Evolutionary conservation across 92 coral and sea anemone genomes (phyloP).

Genomic region (Heteractis magnifica): DNA sequence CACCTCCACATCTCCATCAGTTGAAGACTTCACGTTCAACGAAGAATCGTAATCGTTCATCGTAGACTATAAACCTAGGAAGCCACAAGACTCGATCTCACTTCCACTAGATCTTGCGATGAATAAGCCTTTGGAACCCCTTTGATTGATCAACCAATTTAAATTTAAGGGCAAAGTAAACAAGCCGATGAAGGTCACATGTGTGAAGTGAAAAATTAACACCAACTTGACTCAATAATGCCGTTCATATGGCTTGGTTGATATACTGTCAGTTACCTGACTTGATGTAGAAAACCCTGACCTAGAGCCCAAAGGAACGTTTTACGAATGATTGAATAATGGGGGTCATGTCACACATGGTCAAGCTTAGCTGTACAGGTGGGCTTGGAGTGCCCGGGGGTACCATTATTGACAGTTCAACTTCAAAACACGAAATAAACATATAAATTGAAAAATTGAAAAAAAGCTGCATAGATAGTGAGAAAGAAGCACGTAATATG

Average conservation of each 20-base stretch:
- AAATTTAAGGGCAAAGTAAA: background rate
- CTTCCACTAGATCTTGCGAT: background rate
- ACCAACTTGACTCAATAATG: constrained; percentile 7
- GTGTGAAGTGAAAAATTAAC: constrained; percentile 2
- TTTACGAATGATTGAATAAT: constrained; percentile 6
- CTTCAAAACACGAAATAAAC: no score
- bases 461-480: no score
- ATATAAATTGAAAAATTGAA: no score
- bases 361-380: no score
- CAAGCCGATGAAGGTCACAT: background rate
- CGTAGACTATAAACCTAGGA: background rate
- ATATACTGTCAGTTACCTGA: background rate
- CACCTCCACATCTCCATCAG: constrained; percentile 18
- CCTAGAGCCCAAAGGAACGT: background rate
- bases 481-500: no score
- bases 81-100: background rate
- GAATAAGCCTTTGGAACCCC: background rate
- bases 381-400: no score
- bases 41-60: constrained; percentile 6
- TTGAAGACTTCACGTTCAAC: background rate
- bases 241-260: background rate
- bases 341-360: background rate
- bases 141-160: background rate
- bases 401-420: no score
- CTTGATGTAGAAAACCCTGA: background rate